Evolutionary conservation across 2,888 invertebrate genomes (phyloP).

Genomic region (Drosophila peninsularis): DNA sequence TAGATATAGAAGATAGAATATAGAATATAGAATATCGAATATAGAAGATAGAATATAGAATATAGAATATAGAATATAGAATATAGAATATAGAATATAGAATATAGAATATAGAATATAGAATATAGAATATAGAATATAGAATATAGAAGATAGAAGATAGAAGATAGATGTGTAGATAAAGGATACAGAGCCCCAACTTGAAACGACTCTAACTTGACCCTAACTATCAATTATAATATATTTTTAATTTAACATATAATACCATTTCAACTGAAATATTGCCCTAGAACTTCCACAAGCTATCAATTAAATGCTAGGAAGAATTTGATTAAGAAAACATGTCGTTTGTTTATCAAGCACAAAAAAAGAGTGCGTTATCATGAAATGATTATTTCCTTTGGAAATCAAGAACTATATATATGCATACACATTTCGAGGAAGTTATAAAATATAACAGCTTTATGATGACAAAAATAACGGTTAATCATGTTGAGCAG

Average conservation of each 20-base stretch:
- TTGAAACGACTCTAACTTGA: neutral
- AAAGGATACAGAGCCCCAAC: neutral
- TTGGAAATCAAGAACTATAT: neutral
- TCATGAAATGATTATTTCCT: neutral
- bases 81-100: neutral
- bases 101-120: neutral
- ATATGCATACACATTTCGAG: neutral
- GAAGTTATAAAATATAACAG: conserved; percentile 2
- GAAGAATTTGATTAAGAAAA: conserved; percentile 3
- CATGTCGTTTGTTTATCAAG: conserved; percentile 1
- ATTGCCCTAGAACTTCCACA: neutral
- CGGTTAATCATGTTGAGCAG: neutral
- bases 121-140: neutral
- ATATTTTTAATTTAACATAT: neutral
- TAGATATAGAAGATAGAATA: neutral
- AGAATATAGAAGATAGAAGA: neutral
- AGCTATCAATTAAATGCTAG: conserved; percentile 7
- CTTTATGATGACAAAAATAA: neutral
- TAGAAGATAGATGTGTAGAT: neutral
- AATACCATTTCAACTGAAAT: neutral
- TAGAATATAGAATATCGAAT: neutral
- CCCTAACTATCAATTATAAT: neutral
- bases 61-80: neutral
- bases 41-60: neutral
- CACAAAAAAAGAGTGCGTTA: neutral